Percentiles rank a stretch among this genome's conserved stretches.
Conservation (phyloP, 2,113 vertebrate genomes). For the Boulengerochromis microlepis region DNA sequence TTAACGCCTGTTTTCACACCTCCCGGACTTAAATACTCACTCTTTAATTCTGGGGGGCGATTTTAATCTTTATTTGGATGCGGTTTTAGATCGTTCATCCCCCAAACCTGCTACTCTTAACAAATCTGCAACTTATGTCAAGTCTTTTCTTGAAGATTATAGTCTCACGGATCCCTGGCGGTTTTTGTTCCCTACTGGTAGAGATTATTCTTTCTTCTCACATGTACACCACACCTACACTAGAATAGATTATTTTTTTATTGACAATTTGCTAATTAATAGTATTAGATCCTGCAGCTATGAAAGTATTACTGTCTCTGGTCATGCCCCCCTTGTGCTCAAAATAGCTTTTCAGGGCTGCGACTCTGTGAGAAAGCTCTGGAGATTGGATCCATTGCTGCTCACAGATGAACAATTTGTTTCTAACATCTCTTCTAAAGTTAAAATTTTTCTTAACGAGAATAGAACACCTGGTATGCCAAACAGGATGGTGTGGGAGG, state of each 20-base stretch:
- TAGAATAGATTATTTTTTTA: too few species aligned
- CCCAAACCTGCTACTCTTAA: background rate
- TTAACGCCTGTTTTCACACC: rapidly evolving
- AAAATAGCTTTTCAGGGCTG: background rate
- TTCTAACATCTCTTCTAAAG: too few species aligned
- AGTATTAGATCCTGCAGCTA: rapidly evolving
- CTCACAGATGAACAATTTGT: too few species aligned
- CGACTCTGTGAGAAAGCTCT: background rate
- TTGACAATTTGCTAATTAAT: background rate
- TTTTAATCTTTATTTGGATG: background rate
- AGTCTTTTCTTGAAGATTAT: rapidly evolving
- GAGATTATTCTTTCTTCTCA: too few species aligned
- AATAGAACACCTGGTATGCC: too few species aligned
- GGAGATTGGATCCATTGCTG: background rate
- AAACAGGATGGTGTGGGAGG: rapidly evolving
- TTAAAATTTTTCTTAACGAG: rapidly evolving
- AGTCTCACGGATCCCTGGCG: rapidly evolving
- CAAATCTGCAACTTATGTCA: rapidly evolving
- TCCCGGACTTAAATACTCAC: rapidly evolving
- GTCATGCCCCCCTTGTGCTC: background rate
- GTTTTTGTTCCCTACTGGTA: too few species aligned
- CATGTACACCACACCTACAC: too few species aligned
- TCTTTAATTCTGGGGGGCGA: rapidly evolving
- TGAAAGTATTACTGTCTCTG: background rate
- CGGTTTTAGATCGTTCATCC: rapidly evolving